A percentile compares a stretch with the other conserved stretches of the same genome.
phyloP scores from a whole-genome alignment of 2,797 vertebrate species.

The Sus cebifrons region DNA sequence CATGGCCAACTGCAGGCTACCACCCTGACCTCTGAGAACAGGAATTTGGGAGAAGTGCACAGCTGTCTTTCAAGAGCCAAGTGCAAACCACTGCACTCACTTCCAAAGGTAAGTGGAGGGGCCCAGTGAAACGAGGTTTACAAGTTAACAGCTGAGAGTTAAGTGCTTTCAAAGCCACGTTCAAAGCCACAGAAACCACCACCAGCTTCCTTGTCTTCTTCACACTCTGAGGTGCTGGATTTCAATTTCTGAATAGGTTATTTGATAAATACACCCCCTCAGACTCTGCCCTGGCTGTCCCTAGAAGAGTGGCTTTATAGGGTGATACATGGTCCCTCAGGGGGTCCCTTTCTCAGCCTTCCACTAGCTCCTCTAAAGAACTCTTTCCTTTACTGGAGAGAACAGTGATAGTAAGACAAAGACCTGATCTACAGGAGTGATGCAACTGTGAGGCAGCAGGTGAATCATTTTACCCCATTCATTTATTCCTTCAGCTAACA shows the following conservation, averaged over 20 bases:
- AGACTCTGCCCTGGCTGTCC: too few relatives aligned
- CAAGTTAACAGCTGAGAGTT: too few relatives aligned
- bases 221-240: accelerated
- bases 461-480: background rate
- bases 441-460: accelerated
- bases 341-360: background rate
- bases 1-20: accelerated
- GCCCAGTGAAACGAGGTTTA: accelerated
- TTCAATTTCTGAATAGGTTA: background rate
- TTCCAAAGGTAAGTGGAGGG: background rate
- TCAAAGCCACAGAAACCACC: background rate
- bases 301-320: background rate
- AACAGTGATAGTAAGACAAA: background rate
- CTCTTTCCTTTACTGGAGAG: too few relatives aligned
- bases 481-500: background rate
- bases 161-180: background rate
- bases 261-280: background rate
- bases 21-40: accelerated
- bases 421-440: accelerated
- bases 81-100: accelerated
- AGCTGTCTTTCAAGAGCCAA: too few relatives aligned
- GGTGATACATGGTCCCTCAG: too few relatives aligned
- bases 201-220: background rate
- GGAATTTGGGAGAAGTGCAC: background rate
- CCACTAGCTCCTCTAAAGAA: background rate